Base-by-base conservation (phyloP, 2,888 invertebrate species). In the Argyresthia albistria region DNA sequence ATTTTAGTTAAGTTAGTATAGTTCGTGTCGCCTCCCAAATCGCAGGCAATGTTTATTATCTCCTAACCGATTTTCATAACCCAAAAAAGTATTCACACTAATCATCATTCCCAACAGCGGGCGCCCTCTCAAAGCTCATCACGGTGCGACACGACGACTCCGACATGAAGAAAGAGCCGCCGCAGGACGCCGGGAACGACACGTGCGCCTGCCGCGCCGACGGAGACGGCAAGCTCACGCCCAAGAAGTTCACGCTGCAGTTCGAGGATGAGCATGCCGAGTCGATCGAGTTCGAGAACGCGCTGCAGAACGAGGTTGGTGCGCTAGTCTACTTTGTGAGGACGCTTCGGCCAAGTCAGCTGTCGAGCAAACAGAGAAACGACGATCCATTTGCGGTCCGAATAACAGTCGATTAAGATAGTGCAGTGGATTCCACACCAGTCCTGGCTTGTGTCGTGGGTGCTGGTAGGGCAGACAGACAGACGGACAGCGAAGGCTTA, bases 221-320 rank as follows among this genome's bases (percentile, higher is more conserved):
- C n/a, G 6, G 16, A n/a, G 42, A 36, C n/a, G 7, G n/a, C 14
- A 65, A 63, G 47, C 62, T 68, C 8, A 56, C 25, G 11, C 14
- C 8, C 25, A 42, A 58, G 54, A 65, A 67, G 56, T 83, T 84
- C 66, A 81, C 78, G 57, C 73, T 76, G 25, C 70, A 69, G 9
- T 76, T 74, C 0, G 82, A 83, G 57, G 86, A 88, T 59, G 91
- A 91, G 80, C 25, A 25, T 14, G 88, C 89, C 59, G 92, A 92
- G 60, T 90, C 86, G 54, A 89, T 89, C 59, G 88, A 88, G 60
- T 96, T 97, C 69, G 96, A 97, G 74, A 93, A 96, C 70, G 90
- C 91, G 42, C 71, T 97, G 50, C 95, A 95, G 66, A 95, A 96
- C 75, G 89, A 89, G 69, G 92, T 96, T 12, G 10, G 12, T 9